Evolutionary conservation across 1,140 invertebrate species (phyloP), one percentile per base, ranked within the genome.

Genomic region (Trichoplusia ni): DNA sequence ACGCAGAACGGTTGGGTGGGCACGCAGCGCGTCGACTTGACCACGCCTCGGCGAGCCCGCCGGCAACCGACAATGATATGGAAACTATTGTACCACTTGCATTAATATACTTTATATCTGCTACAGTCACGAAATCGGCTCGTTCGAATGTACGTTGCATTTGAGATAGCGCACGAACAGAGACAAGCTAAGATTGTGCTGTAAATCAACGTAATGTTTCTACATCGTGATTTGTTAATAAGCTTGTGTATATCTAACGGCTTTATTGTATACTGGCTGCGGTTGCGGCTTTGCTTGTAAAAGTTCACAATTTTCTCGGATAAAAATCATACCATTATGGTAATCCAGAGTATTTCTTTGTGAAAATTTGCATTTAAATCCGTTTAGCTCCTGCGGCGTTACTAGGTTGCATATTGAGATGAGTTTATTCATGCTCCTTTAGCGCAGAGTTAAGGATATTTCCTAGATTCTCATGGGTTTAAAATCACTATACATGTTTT

Each of bases 31-130:
- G 27, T 42, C 58, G 53, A 47, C 14, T 60, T 61, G 46, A 65
- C 62, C 66, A 71, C 69, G 67, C 75, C 56, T 72, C 75, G 69
- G 13, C 64, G 56, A 56, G 33, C 51, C 21, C 67, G 58, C 27
- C 63, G 59, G 58, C 64, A 42, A 58, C 56, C 61, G 31, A 58
- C 37, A 60, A 59, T 61, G 42, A 71, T 69, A 70, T 73, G 59
- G 27, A 64, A 73, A 69, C 65, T 58, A 71, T 71, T 74, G 64
- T 65, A 67, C 63, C 44, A 69, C 42, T 63, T 64, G 72, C 66
- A 61, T 73, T 69, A 63, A 64, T 69, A 69, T 51, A 53, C 31
- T 54, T 65, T 62, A 56, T 58, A 64, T 59, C 51, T 59, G 35
- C 14, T 44, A 23, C 18, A 67, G 69, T 67, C 69, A 71, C 64